Conservation (phyloP, 2,888 invertebrate genomes). For the Drosophila planitibia region DNA sequence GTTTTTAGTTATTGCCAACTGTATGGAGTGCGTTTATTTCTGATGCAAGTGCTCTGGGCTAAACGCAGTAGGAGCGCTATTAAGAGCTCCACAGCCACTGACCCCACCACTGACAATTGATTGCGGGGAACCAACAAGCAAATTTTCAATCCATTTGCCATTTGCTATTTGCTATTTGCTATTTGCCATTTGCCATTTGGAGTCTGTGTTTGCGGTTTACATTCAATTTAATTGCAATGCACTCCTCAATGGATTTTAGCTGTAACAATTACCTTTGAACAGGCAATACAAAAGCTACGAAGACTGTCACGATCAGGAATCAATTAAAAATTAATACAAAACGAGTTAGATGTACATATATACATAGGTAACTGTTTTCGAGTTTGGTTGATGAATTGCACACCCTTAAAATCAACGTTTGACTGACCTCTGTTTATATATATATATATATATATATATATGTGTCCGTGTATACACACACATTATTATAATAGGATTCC, state of each 20-base stretch:
- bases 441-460: not conserved
- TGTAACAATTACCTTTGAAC: constrained; percentile 21
- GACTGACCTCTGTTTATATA: constrained; percentile 12
- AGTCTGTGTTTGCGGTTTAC: constrained; percentile 63
- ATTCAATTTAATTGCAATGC: constrained; percentile 64
- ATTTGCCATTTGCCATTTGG: constrained; percentile 31
- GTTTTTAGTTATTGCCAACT: constrained; percentile 55
- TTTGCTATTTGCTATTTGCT: constrained; percentile 25
- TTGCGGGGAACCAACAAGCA: constrained; percentile 32
- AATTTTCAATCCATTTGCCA: constrained; percentile 42
- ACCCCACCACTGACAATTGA: constrained; percentile 22
- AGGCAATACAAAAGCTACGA: not conserved
- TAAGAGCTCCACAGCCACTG: not conserved
- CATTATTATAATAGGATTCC: constrained; percentile 26
- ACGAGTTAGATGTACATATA: not conserved
- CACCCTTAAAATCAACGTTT: constrained; percentile 35
- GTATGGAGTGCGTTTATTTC: constrained; percentile 30
- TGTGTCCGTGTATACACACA: constrained; percentile 18
- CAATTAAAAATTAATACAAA: not conserved
- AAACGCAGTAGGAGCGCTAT: not conserved
- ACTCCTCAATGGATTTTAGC: constrained; percentile 45
- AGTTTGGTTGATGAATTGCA: constrained; percentile 39
- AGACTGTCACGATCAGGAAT: not conserved
- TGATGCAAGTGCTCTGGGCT: constrained; percentile 13
- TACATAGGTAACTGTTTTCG: constrained; percentile 7